phyloP scores from a whole-genome alignment of 2,888 invertebrate species.

The Drosophila stalkeri region DNA sequence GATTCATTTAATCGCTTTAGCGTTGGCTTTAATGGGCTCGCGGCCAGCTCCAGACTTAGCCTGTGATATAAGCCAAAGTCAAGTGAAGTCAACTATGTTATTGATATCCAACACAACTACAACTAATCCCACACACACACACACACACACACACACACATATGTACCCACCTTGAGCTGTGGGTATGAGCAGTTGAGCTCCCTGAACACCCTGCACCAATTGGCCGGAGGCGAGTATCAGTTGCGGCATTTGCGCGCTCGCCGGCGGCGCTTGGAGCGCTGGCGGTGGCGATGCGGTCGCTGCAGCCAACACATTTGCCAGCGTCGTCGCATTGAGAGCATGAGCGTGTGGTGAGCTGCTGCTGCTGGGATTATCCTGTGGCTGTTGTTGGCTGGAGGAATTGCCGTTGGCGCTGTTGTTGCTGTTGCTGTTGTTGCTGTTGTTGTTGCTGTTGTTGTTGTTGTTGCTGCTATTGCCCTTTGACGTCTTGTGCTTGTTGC shows the following conservation, averaged over 20 bases:
- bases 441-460: slow-evolving; percentile 30
- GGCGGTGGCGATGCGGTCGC: slow-evolving; percentile 85
- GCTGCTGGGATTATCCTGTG: slow-evolving; percentile 77
- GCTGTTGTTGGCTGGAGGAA: slow-evolving; percentile 63
- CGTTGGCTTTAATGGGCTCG: slow-evolving; percentile 43
- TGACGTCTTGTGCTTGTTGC: slow-evolving; percentile 66
- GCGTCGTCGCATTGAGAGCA: slow-evolving; percentile 68
- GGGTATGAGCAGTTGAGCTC: slow-evolving; percentile 96
- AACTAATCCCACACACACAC: slow-evolving; percentile 39
- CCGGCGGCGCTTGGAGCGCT: slow-evolving; percentile 78
- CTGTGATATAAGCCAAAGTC: slow-evolving; percentile 45
- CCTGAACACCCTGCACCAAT: slow-evolving; percentile 96
- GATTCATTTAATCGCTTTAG: slow-evolving; percentile 66
- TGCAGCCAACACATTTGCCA: slow-evolving; percentile 83
- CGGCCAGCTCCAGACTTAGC: slow-evolving; percentile 19
- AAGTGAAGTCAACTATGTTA: slow-evolving; percentile 74
- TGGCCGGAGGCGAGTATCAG: slow-evolving; percentile 96
- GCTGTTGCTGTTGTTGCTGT: slow-evolving; percentile 40
- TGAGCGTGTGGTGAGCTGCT: slow-evolving; percentile 69
- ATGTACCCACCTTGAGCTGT: slow-evolving; percentile 93
- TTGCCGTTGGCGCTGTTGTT: slow-evolving; percentile 49
- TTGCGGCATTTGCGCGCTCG: slow-evolving; percentile 90
- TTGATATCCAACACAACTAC: slow-evolving; percentile 63
- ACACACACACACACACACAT: not conserved
- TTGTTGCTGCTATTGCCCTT: slow-evolving; percentile 54